Base-by-base conservation (phyloP, 2,888 invertebrate genomes). In the Shargacucullia verbasci region DNA sequence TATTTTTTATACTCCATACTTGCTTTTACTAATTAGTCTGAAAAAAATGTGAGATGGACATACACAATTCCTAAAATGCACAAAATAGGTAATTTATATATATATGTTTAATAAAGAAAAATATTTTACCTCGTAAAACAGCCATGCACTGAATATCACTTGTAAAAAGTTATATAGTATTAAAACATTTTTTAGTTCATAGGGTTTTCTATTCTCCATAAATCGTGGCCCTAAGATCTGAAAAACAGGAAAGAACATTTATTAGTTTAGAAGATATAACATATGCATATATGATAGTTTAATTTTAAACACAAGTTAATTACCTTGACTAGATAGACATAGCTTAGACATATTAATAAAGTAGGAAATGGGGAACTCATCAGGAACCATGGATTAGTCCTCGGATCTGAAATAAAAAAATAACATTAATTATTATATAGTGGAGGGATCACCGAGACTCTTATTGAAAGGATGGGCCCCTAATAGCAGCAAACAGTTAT, bases 361-460 rank as follows among this genome's bases (percentile, higher is more conserved):
- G 99, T 99, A 82, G 99, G 98, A 85, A 98, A 96, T 66, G 99
- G 99, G 78, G 98, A 98, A 84, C 97, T 97, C 98, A 99, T 99
- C 94, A 99, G 95, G 83, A 97, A 96, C 98, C 98, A 99, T 91
- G 97, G 96, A 90, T 97, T 97, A 81, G 98, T 98, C 86, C 99
- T 95, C 68, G 96, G 95, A 95, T 98, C 98, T 98, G 95, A 76
- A 95, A 95, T 79, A 56, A 81, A 78, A 49, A 76, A 74, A 77
- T 57, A 31, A 53, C 45, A 40, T 3, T 20, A 3, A 4, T 20
- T 20, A 20, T 20, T 20, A 20, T 20, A n/a, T n/a, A n/a, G n/a
- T n/a, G n/a, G n/a, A n/a, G n/a, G n/a, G n/a, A n/a, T n/a, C n/a
- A n/a, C n/a, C n/a, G n/a, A n/a, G n/a, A n/a, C n/a, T n/a, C n/a